A percentile compares a stretch with the other conserved stretches of the same genome.
Evolutionary conservation across 1,140 invertebrate species (phyloP).

Genomic region (Aphelinus certus): DNA sequence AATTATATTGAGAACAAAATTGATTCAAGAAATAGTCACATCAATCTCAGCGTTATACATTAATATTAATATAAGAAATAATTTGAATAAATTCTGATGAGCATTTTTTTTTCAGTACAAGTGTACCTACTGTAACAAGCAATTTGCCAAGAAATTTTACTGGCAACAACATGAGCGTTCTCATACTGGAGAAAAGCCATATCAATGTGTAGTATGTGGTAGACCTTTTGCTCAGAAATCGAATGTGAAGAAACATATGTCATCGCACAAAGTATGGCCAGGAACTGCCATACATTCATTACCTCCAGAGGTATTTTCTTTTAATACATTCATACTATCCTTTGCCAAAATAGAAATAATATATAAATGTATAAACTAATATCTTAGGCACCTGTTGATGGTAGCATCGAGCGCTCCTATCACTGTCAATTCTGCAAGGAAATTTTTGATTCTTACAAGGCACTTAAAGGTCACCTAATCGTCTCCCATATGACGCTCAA

Average conservation of each 20-base stretch:
- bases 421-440: slow-evolving; percentile 65
- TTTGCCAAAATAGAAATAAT: background rate
- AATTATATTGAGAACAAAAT: slow-evolving; percentile 4
- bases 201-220: slow-evolving; percentile 72
- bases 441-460: slow-evolving; percentile 63
- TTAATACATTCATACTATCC: slow-evolving; percentile 8
- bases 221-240: slow-evolving; percentile 73
- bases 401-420: slow-evolving; percentile 62
- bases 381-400: slow-evolving; percentile 56
- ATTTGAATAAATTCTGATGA: slow-evolving; percentile 25
- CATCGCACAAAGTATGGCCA: slow-evolving; percentile 73
- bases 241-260: slow-evolving; percentile 76
- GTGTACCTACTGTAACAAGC: slow-evolving; percentile 66
- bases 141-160: slow-evolving; percentile 68
- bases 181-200: slow-evolving; percentile 73
- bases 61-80: slow-evolving; percentile 16
- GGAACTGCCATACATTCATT: slow-evolving; percentile 62
- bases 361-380: slow-evolving; percentile 22
- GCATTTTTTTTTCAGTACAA: slow-evolving; percentile 57
- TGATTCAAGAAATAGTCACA: background rate
- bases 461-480: slow-evolving; percentile 60
- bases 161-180: slow-evolving; percentile 68
- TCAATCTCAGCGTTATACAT: background rate
- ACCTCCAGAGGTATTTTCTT: slow-evolving; percentile 55
- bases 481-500: slow-evolving; percentile 62